Percentiles rank a stretch among this genome's conserved stretches.
Evolutionary conservation across 2,113 vertebrate genomes (phyloP).

Genomic region (Xiphophorus couchianus): DNA sequence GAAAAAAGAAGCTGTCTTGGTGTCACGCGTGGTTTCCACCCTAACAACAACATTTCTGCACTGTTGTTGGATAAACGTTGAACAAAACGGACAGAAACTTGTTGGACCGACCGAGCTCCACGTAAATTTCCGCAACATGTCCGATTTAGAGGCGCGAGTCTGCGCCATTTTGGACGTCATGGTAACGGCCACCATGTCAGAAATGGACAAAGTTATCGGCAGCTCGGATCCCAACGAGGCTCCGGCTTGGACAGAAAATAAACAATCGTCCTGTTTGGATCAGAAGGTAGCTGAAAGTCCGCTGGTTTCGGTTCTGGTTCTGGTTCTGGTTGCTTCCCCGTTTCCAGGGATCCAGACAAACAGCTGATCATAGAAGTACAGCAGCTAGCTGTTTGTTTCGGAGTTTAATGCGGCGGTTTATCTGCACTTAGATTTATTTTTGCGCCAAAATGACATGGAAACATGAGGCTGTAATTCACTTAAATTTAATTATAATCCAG

Average conservation of each 20-base stretch:
- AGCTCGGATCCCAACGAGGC: conserved; percentile 15
- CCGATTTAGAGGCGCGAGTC: conserved; percentile 50
- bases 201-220: conserved; percentile 62
- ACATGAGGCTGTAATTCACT: neutral
- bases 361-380: conserved; percentile 70
- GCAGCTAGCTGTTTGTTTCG: conserved; percentile 35
- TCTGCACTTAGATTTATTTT: rapidly evolving
- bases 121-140: conserved; percentile 27
- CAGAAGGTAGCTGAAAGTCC: conserved; percentile 32
- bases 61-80: neutral
- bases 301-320: neutral
- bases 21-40: neutral
- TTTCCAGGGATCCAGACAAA: neutral
- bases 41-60: neutral
- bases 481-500: neutral
- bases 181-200: conserved; percentile 51
- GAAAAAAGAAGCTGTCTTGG: neutral
- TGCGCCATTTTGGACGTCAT: conserved; percentile 66
- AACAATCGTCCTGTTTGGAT: neutral
- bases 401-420: rapidly evolving
- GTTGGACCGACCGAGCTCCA: too few species aligned
- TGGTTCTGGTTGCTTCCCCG: neutral
- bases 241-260: neutral
- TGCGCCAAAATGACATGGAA: rapidly evolving
- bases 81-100: neutral